Evolutionary conservation across 2,113 vertebrate genomes (phyloP).

Genomic region (Ceuthmochares aereus): DNA sequence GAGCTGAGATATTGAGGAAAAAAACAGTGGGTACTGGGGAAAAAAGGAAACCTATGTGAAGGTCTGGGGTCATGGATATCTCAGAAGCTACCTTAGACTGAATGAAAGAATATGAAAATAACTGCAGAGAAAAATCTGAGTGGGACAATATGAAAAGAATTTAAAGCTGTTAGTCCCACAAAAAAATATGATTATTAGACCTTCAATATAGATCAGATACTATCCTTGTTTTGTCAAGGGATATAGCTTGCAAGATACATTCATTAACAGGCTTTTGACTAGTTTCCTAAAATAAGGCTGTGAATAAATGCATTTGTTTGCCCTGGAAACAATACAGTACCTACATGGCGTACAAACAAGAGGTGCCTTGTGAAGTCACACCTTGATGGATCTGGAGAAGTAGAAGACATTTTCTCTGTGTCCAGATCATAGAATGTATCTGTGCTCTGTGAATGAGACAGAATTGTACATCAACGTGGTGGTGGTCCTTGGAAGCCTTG

Average conservation of each 20-base stretch:
- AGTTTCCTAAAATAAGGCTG: not conserved
- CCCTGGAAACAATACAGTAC: not conserved
- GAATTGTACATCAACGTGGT: not conserved
- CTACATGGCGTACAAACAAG: not conserved
- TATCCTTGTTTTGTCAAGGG: not conserved
- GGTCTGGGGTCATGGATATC: not conserved
- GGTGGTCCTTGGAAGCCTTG: not conserved
- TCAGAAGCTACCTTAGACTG: not conserved
- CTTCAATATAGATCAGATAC: not conserved
- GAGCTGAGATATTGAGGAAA: not conserved
- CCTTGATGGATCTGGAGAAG: not conserved
- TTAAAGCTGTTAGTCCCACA: not conserved
- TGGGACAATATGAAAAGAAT: not conserved
- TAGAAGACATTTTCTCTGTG: not conserved
- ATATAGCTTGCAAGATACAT: not conserved
- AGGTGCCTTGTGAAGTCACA: not conserved
- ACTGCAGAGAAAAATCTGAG: not conserved
- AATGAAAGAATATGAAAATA: not conserved
- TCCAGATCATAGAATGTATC: not conserved
- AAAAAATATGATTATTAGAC: not conserved
- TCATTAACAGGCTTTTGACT: not conserved
- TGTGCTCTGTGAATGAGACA: not conserved
- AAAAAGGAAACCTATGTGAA: not conserved
- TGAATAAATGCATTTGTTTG: not conserved
- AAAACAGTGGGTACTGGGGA: not conserved